Base-by-base conservation (phyloP, 2,797 vertebrate species). In the Pampus argenteus region DNA sequence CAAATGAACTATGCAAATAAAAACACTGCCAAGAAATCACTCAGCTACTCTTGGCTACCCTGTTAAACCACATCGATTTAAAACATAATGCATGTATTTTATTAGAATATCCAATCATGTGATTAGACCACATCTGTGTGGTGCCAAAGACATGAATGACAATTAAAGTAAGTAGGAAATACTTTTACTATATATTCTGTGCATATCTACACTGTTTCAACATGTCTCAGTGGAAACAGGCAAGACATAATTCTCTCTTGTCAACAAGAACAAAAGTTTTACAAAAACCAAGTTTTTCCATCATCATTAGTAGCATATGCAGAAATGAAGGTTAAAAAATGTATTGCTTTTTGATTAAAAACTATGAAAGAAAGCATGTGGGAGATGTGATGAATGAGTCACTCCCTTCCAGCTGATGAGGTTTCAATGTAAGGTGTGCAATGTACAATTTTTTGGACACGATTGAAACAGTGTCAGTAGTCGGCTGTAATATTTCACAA, bases 1-100 rank as follows among this genome's bases (percentile, higher is more conserved):
- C 23, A 57, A n/a, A 17, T 38, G 31, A 52, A 34, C 10, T 9
- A 52, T 11, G 14, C n/a, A 69, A 79, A 76, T 25, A 74, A 34
- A 70, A 65, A 55, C 9, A 29, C 44, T 5, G 29, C 36, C 18
- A 67, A 49, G 6, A 49, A 54, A 2, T 23, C 29, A 51, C 28
- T 67, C 65, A 66, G 64, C 71, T 76, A 76, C 57, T 71, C 54
- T 17, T 5, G 6, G 36, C 49, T 71, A 25, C 36, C 20, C 38
- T 10, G 48, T 31, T 66, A 9, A 69, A 62, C 38, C 13, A 20
- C 56, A 66, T 76, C 47, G n/a, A 50, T 59, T 36, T 8, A 4
- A 55, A 14, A 40, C 38, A 42, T 66, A 49, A 31, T 28, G 52
- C 62, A 25, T 40, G 2, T 48, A 10, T 48, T 22, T 26, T 13